Evolutionary conservation across 2,797 vertebrate species (phyloP), one percentile per base, ranked within the genome.

Genomic region (Aselliscus stoliczkanus): DNA sequence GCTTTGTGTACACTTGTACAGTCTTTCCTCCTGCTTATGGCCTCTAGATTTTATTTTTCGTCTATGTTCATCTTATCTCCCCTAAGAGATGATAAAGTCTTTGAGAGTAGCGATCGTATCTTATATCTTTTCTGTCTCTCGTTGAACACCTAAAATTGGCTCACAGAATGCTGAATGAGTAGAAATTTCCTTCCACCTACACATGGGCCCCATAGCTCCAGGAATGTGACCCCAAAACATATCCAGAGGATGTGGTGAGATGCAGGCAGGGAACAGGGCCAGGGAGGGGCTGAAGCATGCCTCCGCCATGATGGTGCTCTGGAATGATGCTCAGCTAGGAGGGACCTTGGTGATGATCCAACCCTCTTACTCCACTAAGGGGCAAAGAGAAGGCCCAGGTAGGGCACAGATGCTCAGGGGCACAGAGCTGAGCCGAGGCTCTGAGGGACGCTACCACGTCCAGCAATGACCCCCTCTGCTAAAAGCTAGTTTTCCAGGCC

Each of bases 1-100:
- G 13, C 42, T 2, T 5, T 2, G 31, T 17, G 18, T 31, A 18
- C 2, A 12, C 25, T 7, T 11, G 10, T 3, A 1, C 1, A 1
- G 18, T 44, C 39, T 83, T 50, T 84, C 85, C 62, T 89, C 8
- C 37, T 39, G 23, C 15, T 54, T 25, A 4, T 11, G 2, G 56
- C 58, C 83, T 93, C 82, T 34, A 58, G 69, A 52, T 75, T 67
- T 77, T 29, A 4, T 76, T 52, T 25, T 76, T 12, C 31, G 5
- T 21, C 31, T 67, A 5, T 34, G n/a, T 62, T 85, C 67, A 67
- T 77, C 83, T 90, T 21, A 54, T 58, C 31, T 92, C 31, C 56
- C 25, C 64, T 62, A n/a, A 83, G 54, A 85, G 60, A 42, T 27
- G 77, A 75, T 10, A 52, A 83, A 42, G 15, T 29, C 44, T 81